phyloP scores from a whole-genome alignment of 2,797 vertebrate species.

The Emydoidea blandingii region DNA sequence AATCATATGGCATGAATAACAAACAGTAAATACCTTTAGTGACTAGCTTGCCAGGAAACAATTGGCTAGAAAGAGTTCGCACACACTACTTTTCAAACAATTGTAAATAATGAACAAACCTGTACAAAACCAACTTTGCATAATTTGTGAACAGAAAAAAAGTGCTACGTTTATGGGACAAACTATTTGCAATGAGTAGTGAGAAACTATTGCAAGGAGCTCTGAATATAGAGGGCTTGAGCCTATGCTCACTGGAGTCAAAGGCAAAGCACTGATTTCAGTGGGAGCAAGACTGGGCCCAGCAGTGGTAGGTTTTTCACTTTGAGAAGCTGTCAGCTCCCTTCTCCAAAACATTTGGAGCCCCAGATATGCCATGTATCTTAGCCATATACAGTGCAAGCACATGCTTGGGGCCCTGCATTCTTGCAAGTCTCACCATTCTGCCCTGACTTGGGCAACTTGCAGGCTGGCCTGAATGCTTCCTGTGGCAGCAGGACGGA shows the following conservation, averaged over 20 bases:
- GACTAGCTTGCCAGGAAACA: constrained; percentile 7
- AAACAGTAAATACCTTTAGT: constrained; percentile 10
- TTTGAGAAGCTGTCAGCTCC: background rate
- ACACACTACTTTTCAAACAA: constrained; percentile 20
- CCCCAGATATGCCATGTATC: background rate
- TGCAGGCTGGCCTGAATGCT: background rate
- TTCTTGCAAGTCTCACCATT: background rate
- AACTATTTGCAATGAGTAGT: background rate
- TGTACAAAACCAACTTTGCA: background rate
- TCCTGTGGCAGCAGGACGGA: background rate
- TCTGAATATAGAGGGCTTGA: background rate
- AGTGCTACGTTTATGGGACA: rapidly evolving
- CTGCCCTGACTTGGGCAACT: background rate
- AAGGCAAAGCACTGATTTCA: background rate
- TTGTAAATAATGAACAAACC: constrained; percentile 35
- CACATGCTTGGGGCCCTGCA: background rate
- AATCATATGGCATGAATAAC: background rate
- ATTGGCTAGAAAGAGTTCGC: constrained; percentile 48
- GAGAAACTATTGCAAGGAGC: background rate
- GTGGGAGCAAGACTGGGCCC: background rate
- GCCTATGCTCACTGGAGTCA: background rate
- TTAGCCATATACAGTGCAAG: background rate
- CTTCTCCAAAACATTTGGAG: background rate
- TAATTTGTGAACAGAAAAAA: background rate
- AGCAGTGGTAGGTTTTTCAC: background rate